Base-by-base conservation (phyloP, 1,140 invertebrate species). In the Bradynema listronoti region DNA sequence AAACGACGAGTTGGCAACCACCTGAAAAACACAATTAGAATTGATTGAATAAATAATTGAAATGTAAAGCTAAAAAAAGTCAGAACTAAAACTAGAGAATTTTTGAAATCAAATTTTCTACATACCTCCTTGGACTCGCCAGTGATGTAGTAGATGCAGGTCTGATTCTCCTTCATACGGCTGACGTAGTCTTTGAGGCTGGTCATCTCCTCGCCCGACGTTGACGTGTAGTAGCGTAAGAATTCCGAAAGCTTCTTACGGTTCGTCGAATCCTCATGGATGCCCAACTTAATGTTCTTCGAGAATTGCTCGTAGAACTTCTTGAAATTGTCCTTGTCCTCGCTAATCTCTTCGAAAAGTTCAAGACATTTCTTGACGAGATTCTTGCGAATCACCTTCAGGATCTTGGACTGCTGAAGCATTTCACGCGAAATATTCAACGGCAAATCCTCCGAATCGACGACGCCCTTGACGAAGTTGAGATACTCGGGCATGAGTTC, bases 221-320 rank as follows among this genome's bases (percentile, higher is more conserved):
- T 86, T 0, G 90, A 93, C 11, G 92, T 92, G 80, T 90, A 84
- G 83, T 89, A 98, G 65, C 92, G 85, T 9, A 97, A 82, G 55
- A 93, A 84, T 63, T 95, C 90, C 4, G 91, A 86, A 45, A 98
- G 76, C 80, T 96, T 96, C 73, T 88, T 88, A 3, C 92, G 84
- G 82, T 98, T 97, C 65, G 87, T 86, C 27, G 87, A 87, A 72
- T 98, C 94, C 82, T 98, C 94, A 74, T 97, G 92, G 68, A 98
- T 93, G 65, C 93, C 94, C 57, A 98, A 81, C 81, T 98, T 98
- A 41, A 98, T 77, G 79, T 97, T 97, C 83, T 95, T 97, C 78
- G 86, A 87, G 82, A 97, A 98, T 78, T 97, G 91, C 79, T 94
- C 91, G 75, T 97, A 97, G 83, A 90, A 97, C 78, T 97, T 97